These are phyloP conservation scores for Tringa solitaria DNA, from an alignment of 2,113 vertebrate species.

Conservation along the genomic window DNA sequence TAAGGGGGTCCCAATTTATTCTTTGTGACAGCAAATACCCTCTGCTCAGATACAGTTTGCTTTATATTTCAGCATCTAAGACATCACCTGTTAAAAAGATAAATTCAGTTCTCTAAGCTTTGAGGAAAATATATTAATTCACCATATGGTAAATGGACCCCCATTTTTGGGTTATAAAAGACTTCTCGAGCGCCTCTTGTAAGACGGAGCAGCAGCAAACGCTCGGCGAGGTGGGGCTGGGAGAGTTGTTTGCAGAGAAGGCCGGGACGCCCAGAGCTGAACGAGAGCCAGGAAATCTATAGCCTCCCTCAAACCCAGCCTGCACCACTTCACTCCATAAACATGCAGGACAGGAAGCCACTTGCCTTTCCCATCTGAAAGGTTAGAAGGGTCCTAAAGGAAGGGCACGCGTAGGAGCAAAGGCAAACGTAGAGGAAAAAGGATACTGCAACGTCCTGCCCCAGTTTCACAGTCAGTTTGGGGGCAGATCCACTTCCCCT, in stretches of 20 bases:
- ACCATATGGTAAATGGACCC: background rate
- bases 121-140: background rate
- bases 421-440: slow-evolving; percentile 62
- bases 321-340: slow-evolving; percentile 33
- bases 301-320: slow-evolving; percentile 24
- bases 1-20: background rate
- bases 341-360: slow-evolving; percentile 49
- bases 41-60: background rate
- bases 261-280: background rate
- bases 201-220: background rate
- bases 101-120: background rate
- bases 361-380: slow-evolving; percentile 59
- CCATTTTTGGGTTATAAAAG: background rate
- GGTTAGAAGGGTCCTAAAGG: slow-evolving; percentile 60
- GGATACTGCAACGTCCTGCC: slow-evolving; percentile 55
- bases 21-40: background rate
- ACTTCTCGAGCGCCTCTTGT: background rate
- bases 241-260: slow-evolving; percentile 2
- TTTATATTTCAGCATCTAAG: background rate
- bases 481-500: slow-evolving; percentile 60
- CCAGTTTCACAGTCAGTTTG: background rate
- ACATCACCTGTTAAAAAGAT: background rate
- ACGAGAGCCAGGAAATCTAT: slow-evolving; percentile 36
- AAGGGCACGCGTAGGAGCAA: slow-evolving; percentile 58
- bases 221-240: background rate